Percentiles rank a stretch among this genome's conserved stretches.
Conservation (phyloP, 1,140 invertebrate genomes). For the Eumaeus atala region DNA sequence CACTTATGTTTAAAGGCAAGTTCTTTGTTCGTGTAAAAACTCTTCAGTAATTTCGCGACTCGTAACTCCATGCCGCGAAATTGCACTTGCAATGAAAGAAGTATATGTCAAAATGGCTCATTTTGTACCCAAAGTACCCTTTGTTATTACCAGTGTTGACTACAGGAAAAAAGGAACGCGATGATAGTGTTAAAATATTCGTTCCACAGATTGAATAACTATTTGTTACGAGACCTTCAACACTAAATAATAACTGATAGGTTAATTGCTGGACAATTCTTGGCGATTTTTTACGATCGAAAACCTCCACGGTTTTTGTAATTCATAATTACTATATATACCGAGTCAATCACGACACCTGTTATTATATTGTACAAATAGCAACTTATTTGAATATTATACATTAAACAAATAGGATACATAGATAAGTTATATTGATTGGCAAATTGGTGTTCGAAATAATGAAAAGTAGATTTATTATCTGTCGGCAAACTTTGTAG, state of each 20-base stretch:
- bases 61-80: constrained; percentile 33
- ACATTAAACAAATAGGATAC: constrained; percentile 13
- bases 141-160: constrained; percentile 31
- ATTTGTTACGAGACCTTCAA: constrained; percentile 28
- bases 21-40: constrained; percentile 10
- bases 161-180: constrained; percentile 36
- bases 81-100: constrained; percentile 41
- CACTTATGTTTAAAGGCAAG: no score
- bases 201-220: constrained; percentile 11
- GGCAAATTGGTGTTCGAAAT: constrained; percentile 38
- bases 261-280: constrained; percentile 68
- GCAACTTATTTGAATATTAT: constrained; percentile 44
- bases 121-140: constrained; percentile 34
- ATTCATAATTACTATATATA: constrained; percentile 65
- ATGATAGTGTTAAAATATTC: no score
- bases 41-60: constrained; percentile 22
- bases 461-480: constrained; percentile 26
- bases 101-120: constrained; percentile 49
- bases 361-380: constrained; percentile 67
- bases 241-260: constrained; percentile 45
- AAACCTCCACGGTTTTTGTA: constrained; percentile 51
- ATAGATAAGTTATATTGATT: constrained; percentile 32
- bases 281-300: constrained; percentile 56
- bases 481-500: constrained; percentile 4
- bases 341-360: constrained; percentile 58